phyloP scores from a whole-genome alignment of 2,113 vertebrate genomes.

The Anthoscopus minutus region DNA sequence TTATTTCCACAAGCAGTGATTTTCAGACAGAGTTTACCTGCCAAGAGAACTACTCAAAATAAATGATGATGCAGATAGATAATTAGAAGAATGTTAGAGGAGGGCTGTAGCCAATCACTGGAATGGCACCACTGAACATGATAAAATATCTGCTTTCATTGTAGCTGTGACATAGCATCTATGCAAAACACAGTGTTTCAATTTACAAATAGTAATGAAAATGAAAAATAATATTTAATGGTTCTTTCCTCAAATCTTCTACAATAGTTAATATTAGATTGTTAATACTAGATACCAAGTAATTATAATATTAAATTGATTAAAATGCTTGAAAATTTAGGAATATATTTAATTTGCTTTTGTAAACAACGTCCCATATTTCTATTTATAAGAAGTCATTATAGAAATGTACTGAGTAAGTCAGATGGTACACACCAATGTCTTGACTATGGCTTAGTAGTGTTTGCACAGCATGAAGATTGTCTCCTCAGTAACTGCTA shows the following conservation, averaged over 20 bases:
- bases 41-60: neutral
- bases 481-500: neutral
- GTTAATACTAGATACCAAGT: neutral
- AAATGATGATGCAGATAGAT: neutral
- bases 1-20: conserved; percentile 14
- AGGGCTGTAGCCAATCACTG: neutral
- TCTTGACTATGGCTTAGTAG: neutral
- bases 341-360: neutral
- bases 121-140: neutral
- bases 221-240: neutral
- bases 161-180: neutral
- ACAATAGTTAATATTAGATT: neutral
- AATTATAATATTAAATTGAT: neutral
- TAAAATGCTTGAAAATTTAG: neutral
- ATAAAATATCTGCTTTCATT: neutral
- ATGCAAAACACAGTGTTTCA: neutral
- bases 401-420: neutral
- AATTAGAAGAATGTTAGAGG: neutral
- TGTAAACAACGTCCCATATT: neutral
- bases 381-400: neutral
- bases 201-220: neutral
- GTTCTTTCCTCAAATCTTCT: neutral
- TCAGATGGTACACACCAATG: neutral
- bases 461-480: neutral
- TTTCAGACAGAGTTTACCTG: neutral